Percentiles rank a stretch among this genome's conserved stretches.
Conservation (phyloP, 1,140 invertebrate genomes). For the Drosophila mayri region DNA sequence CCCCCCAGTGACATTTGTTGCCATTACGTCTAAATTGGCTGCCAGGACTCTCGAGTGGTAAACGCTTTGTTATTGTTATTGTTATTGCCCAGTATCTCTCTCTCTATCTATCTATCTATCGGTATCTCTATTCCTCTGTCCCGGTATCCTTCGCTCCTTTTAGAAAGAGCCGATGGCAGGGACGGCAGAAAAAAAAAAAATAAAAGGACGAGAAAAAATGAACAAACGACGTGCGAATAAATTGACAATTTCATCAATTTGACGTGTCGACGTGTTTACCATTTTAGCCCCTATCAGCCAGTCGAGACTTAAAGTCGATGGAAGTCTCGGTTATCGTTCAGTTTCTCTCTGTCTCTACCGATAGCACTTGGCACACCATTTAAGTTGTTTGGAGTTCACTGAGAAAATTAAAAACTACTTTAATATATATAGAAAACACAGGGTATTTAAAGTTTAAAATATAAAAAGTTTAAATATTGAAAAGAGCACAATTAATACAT, state of each 20-base stretch:
- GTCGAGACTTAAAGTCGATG: constrained; percentile 19
- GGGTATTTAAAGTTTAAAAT: no score
- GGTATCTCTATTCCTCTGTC: neutral
- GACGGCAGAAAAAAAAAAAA: neutral
- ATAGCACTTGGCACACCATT: constrained; percentile 1
- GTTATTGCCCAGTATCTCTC: constrained; percentile 18
- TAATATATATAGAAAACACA: neutral
- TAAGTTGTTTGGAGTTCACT: constrained; percentile 2
- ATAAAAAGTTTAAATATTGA: no score
- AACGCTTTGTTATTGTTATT: constrained; percentile 80
- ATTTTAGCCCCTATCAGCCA: constrained; percentile 32
- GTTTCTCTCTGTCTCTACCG: neutral
- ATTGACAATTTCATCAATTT: constrained; percentile 78
- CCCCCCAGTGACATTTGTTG: constrained; percentile 74
- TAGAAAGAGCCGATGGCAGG: neutral
- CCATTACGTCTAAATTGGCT: constrained; percentile 80
- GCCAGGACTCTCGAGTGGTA: constrained; percentile 76
- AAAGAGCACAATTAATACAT: no score
- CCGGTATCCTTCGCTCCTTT: constrained; percentile 5
- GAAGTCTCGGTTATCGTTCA: neutral
- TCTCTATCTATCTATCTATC: constrained; percentile 2
- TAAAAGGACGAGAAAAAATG: constrained; percentile 22
- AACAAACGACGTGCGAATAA: constrained; percentile 75
- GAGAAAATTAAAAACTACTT: neutral
- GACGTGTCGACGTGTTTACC: constrained; percentile 61